Percentiles rank a stretch among this genome's conserved stretches.
These are phyloP conservation scores for Acleris cristana DNA, from an alignment of 2,888 invertebrate genomes.

Conservation along the genomic window DNA sequence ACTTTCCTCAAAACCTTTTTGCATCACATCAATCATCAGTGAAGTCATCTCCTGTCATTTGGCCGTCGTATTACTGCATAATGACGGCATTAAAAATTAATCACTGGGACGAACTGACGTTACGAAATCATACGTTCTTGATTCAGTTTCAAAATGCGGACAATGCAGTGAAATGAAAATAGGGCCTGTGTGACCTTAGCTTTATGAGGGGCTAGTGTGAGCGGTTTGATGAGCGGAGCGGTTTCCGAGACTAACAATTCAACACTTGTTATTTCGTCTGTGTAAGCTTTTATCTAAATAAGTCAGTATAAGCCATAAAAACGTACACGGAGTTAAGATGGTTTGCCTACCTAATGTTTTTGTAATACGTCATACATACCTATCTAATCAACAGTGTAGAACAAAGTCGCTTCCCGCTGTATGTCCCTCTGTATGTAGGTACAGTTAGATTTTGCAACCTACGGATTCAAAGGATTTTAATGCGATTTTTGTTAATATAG, in stretches of 20 bases:
- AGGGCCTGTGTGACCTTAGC: conserved; percentile 42
- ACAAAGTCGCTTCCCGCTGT: too few relatives aligned
- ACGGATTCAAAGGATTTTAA: too few relatives aligned
- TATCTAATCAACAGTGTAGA: too few relatives aligned
- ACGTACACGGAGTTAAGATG: too few relatives aligned
- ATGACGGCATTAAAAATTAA: conserved; percentile 30
- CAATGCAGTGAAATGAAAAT: conserved; percentile 45
- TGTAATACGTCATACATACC: too few relatives aligned
- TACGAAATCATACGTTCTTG: conserved; percentile 37
- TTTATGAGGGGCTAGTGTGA: conserved; percentile 32
- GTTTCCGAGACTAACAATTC: not conserved
- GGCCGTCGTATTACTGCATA: conserved; percentile 16
- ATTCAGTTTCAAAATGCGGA: conserved; percentile 41
- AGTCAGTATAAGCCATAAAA: too few relatives aligned
- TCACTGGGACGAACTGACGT: conserved; percentile 21
- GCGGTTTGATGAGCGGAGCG: conserved; percentile 30
- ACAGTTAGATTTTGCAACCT: too few relatives aligned
- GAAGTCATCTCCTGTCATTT: conserved; percentile 15
- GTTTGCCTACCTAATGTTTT: too few relatives aligned
- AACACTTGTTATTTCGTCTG: too few relatives aligned
- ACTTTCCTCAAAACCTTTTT: conserved; percentile 6
- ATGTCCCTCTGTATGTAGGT: too few relatives aligned
- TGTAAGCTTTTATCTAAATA: too few relatives aligned
- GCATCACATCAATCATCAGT: conserved; percentile 23
- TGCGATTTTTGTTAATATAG: too few relatives aligned